A percentile compares a stretch with the other conserved stretches of the same genome.
Conservation (phyloP, 2,113 vertebrate genomes). For the Bubo scandiacus region DNA sequence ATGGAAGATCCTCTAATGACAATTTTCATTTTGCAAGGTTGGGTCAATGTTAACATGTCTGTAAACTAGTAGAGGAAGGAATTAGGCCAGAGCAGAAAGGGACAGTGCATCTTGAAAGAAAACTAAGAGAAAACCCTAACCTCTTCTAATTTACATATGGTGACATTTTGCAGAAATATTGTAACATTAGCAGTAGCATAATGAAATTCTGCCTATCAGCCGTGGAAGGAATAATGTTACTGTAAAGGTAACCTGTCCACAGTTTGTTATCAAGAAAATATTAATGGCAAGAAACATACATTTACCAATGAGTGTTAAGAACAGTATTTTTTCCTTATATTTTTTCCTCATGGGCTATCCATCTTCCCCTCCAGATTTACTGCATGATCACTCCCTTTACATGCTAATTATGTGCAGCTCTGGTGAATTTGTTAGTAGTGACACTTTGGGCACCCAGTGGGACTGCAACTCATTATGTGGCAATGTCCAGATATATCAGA, state of each 20-base stretch:
- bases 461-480: constrained; percentile 97
- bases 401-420: constrained; percentile 93
- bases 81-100: constrained; percentile 27
- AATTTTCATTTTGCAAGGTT: neutral
- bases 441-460: constrained; percentile 93
- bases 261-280: constrained; percentile 90
- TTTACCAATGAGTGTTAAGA: constrained; percentile 83
- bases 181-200: constrained; percentile 93
- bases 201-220: constrained; percentile 98
- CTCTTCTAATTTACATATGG: constrained; percentile 94
- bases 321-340: constrained; percentile 76
- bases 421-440: constrained; percentile 98
- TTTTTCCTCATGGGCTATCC: constrained; percentile 79
- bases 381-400: constrained; percentile 89
- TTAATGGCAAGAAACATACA: constrained; percentile 85
- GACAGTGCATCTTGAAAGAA: constrained; percentile 84
- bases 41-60: neutral
- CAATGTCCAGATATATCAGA: constrained; percentile 99
- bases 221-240: constrained; percentile 97
- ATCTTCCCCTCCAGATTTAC: constrained; percentile 92
- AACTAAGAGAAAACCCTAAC: constrained; percentile 85
- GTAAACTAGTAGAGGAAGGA: neutral
- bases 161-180: constrained; percentile 99
- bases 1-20: neutral
- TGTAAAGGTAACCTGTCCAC: constrained; percentile 97